phyloP scores from a whole-genome alignment of 2,113 vertebrate species.

The Lepus timidus region DNA sequence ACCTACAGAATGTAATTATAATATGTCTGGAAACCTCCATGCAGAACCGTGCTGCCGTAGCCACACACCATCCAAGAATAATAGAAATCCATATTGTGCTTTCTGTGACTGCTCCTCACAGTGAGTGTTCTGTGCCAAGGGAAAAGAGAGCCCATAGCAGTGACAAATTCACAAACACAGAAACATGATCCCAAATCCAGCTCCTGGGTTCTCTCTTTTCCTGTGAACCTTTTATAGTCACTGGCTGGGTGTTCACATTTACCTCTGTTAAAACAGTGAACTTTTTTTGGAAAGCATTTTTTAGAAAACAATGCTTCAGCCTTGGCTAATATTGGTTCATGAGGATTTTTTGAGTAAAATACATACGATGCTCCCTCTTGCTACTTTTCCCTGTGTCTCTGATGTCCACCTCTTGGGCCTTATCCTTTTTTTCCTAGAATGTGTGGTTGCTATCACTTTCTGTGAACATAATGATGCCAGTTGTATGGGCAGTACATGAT shows the following conservation, averaged over 20 bases:
- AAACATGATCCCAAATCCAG: constrained; percentile 49
- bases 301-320: rapidly evolving
- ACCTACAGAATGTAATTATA: constrained; percentile 81
- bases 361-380: not conserved
- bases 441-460: not conserved
- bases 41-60: constrained; percentile 66
- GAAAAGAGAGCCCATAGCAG: constrained; percentile 46
- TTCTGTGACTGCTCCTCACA: constrained; percentile 66
- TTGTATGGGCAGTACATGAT: constrained; percentile 65
- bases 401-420: not conserved
- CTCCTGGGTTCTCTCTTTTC: not conserved
- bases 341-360: not conserved
- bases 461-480: not conserved
- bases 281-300: not conserved
- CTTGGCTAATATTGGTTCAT: not conserved
- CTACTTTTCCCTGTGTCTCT: not conserved
- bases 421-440: not conserved
- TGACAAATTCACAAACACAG: constrained; percentile 48
- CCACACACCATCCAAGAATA: constrained; percentile 56
- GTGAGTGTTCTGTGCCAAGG: constrained; percentile 56
- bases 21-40: constrained; percentile 69
- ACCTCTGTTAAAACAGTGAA: not conserved
- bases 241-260: not conserved
- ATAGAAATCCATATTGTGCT: constrained; percentile 80
- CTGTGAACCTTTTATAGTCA: not conserved